Evolutionary conservation across 2,797 vertebrate genomes (phyloP).

Genomic region (Rhynchonycteris naso): DNA sequence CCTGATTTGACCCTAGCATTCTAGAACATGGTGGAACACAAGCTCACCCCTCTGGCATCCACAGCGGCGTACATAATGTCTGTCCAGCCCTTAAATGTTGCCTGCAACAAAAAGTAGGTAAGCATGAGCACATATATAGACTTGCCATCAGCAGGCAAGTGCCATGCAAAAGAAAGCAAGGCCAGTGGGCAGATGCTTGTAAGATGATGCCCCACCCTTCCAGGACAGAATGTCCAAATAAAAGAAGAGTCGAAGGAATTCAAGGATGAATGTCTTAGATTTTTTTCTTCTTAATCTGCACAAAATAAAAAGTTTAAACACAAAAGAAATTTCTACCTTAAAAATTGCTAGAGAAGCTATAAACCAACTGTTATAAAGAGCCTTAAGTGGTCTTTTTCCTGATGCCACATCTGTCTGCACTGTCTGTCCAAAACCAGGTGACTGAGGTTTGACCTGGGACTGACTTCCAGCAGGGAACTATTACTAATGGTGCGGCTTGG

Average conservation of each 20-base stretch:
- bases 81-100: conserved; percentile 88
- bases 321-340: background rate
- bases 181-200: background rate
- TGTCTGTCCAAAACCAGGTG: background rate
- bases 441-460: background rate
- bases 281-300: background rate
- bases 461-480: background rate
- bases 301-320: conserved; percentile 30
- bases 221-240: background rate
- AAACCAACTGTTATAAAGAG: background rate
- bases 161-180: background rate
- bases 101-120: conserved; percentile 78
- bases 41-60: conserved; percentile 80
- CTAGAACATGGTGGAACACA: background rate
- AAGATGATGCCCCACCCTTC: background rate
- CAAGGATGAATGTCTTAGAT: background rate
- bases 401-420: background rate
- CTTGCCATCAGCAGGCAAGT: background rate
- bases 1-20: background rate
- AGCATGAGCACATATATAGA: background rate
- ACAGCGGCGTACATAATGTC: conserved; percentile 87
- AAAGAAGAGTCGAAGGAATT: background rate
- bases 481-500: background rate
- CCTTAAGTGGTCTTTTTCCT: background rate
- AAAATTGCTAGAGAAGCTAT: background rate